phyloP scores from a whole-genome alignment of 64 coral and sea anemone genomes.

The Actinia equina region DNA sequence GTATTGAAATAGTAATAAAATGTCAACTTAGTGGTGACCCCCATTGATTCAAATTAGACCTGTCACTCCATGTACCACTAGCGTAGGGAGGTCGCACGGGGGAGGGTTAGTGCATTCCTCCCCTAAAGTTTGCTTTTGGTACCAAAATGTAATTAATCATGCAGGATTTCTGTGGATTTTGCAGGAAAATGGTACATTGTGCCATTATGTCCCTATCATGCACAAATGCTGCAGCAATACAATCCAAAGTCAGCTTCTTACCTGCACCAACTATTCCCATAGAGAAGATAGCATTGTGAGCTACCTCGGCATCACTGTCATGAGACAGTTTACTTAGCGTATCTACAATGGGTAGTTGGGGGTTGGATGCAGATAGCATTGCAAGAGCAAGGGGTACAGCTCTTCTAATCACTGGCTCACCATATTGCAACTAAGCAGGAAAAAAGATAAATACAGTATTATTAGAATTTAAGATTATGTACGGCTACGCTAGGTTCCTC shows the following conservation, averaged over 20 bases:
- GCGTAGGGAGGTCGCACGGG: too few species aligned
- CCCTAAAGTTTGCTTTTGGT: too few species aligned
- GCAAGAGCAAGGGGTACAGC: constrained; percentile 88
- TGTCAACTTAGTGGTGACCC: too few species aligned
- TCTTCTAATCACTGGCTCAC: constrained; percentile 94
- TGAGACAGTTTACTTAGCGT: constrained; percentile 94
- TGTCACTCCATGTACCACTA: too few species aligned
- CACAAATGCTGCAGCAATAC: background rate
- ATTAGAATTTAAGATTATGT: background rate
- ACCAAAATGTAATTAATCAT: too few species aligned
- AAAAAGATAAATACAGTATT: background rate
- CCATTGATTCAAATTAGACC: too few species aligned
- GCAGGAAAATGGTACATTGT: too few species aligned
- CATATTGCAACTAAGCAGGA: constrained; percentile 76
- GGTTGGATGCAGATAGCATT: constrained; percentile 92
- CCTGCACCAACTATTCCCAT: constrained; percentile 98
- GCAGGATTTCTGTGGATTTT: too few species aligned
- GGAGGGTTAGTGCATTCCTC: too few species aligned
- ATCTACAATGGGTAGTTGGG: constrained; percentile 85
- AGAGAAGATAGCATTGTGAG: constrained; percentile 96
- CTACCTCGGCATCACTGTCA: constrained; percentile 95
- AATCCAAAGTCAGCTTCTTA: background rate
- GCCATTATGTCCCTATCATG: too few species aligned
- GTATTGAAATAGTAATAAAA: background rate
- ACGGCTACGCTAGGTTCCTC: too few species aligned